Evolutionary conservation across 2,113 vertebrate genomes (phyloP).

Genomic region (Gnathonemus longibarbis): DNA sequence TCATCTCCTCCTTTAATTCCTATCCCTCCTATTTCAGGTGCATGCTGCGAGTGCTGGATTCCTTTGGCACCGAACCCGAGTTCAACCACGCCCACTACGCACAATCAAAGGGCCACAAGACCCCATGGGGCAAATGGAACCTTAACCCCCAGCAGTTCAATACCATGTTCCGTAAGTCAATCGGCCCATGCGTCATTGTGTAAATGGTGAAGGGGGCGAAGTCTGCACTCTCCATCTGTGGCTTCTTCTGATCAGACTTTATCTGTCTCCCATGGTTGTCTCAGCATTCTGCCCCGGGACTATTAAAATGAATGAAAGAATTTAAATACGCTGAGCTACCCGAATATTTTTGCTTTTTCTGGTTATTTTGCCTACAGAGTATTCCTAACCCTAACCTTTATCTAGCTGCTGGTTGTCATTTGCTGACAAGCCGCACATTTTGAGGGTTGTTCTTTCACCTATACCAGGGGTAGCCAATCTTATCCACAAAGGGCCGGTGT

Average conservation of each 20-base stretch:
- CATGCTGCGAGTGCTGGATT: constrained; percentile 75
- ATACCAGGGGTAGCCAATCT: no score
- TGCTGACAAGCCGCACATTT: not conserved
- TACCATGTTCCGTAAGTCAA: constrained; percentile 78
- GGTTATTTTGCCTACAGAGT: not conserved
- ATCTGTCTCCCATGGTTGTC: not conserved
- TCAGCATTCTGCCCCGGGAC: not conserved
- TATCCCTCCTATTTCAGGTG: constrained; percentile 52
- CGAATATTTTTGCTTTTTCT: not conserved
- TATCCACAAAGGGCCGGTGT: no score
- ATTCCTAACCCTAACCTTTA: not conserved
- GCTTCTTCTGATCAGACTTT: not conserved
- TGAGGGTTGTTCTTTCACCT: not conserved
- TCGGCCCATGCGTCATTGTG: not conserved
- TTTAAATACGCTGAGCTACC: not conserved
- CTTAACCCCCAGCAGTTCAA: constrained; percentile 79
- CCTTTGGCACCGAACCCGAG: constrained; percentile 77
- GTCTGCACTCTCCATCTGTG: no score
- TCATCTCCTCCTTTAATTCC: not conserved
- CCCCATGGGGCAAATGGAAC: constrained; percentile 78
- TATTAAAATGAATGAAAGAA: not conserved
- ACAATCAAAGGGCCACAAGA: constrained; percentile 74
- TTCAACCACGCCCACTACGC: constrained; percentile 79
- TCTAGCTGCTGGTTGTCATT: not conserved
- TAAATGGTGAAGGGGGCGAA: not conserved